Conservation (phyloP, 2,888 invertebrate species). For the Spilarctia lutea region DNA sequence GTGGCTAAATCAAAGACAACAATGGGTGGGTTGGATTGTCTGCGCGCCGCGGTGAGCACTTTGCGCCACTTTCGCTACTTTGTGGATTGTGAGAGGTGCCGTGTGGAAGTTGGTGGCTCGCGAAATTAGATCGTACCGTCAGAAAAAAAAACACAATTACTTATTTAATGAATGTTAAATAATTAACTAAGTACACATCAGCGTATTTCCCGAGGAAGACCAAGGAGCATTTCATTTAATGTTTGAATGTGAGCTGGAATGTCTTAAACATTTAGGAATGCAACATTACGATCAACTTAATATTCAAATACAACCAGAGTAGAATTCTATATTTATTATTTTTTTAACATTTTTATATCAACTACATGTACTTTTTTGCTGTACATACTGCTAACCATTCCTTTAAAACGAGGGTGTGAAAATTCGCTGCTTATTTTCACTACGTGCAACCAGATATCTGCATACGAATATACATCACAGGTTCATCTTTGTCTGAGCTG, state of each 20-base stretch:
- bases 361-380: constrained; percentile 55
- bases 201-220: constrained; percentile 5
- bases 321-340: not conserved
- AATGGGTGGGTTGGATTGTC: constrained; percentile 77
- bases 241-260: not conserved
- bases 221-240: not conserved
- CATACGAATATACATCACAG: constrained; percentile 24
- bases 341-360: not conserved
- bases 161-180: constrained; percentile 42
- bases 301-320: not conserved
- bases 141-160: constrained; percentile 53
- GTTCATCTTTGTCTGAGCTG: constrained; percentile 24
- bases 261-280: not conserved
- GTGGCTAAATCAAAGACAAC: constrained; percentile 80
- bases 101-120: constrained; percentile 61
- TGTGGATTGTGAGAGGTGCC: constrained; percentile 73
- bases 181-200: constrained; percentile 17
- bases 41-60: constrained; percentile 72
- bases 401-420: constrained; percentile 81
- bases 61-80: constrained; percentile 82
- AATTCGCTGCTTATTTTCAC: constrained; percentile 81
- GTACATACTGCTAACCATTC: constrained; percentile 71
- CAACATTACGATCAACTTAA: not conserved
- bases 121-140: constrained; percentile 75
- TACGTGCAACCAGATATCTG: constrained; percentile 48